Conservation (phyloP, 2,113 vertebrate genomes). For the Labeo rohita region DNA sequence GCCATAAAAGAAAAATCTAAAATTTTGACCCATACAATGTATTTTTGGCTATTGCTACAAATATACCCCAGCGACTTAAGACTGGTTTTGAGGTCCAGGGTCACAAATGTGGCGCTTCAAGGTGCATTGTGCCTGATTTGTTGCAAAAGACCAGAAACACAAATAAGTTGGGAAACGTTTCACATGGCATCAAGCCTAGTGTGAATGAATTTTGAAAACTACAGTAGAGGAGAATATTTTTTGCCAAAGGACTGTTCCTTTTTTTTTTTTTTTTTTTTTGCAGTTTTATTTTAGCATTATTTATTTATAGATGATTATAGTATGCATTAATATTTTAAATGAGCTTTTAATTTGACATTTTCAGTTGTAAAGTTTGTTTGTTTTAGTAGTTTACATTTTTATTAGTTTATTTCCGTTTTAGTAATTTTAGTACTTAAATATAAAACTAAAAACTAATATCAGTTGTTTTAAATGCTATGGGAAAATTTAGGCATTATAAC, state of each 20-base stretch:
- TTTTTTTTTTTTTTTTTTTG: background rate
- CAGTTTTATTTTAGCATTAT: background rate
- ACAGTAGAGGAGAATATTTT: background rate
- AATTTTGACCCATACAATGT: too few species aligned
- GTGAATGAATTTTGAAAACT: background rate
- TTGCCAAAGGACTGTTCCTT: background rate
- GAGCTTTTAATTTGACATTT: background rate
- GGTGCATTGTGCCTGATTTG: background rate
- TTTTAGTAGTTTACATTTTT: background rate
- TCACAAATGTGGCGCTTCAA: background rate
- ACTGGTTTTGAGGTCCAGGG: too few species aligned
- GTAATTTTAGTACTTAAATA: background rate
- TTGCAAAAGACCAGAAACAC: background rate
- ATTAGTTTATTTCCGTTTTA: background rate
- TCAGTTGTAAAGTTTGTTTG: background rate
- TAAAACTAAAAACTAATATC: too few species aligned
- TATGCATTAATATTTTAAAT: background rate
- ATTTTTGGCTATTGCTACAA: too few species aligned
- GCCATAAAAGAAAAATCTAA: too few species aligned
- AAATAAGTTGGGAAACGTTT: background rate
- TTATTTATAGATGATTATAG: background rate
- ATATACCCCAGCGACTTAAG: too few species aligned
- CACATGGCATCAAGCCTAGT: too few species aligned
- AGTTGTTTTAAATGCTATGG: background rate
- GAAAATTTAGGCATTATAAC: background rate